These are phyloP conservation scores for Drosophila novamexicana DNA, from an alignment of 1,140 invertebrate genomes.

Conservation along the genomic window DNA sequence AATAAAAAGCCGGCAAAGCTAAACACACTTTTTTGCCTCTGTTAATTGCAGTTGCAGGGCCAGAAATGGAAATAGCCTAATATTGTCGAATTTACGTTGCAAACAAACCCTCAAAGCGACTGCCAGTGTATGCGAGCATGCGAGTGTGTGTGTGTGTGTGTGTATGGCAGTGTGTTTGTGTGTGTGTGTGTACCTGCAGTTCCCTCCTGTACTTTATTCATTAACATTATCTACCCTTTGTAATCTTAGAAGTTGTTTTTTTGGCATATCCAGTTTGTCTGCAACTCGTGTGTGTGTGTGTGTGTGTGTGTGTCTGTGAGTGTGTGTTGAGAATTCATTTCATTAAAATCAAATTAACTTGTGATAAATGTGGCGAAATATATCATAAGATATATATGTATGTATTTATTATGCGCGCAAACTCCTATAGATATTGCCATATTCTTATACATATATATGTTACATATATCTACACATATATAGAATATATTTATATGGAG, in stretches of 20 bases:
- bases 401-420: not conserved
- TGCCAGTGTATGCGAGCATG: not conserved
- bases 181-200: slow-evolving; percentile 2
- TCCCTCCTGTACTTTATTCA: slow-evolving; percentile 53
- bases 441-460: not conserved
- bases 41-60: slow-evolving; percentile 70
- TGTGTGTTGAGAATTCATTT: slow-evolving; percentile 70
- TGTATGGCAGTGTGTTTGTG: not conserved
- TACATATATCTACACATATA: not conserved
- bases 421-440: slow-evolving; percentile 8
- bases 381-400: slow-evolving; percentile 63
- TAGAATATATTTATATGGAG: slow-evolving; percentile 18
- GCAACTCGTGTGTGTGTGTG: not conserved
- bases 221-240: slow-evolving; percentile 82
- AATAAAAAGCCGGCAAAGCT: slow-evolving; percentile 23
- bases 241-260: slow-evolving; percentile 57
- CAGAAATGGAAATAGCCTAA: slow-evolving; percentile 65
- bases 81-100: slow-evolving; percentile 76
- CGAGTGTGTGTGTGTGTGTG: not conserved
- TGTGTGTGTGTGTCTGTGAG: slow-evolving; percentile 35
- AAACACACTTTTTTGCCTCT: slow-evolving; percentile 61
- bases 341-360: slow-evolving; percentile 83
- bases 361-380: slow-evolving; percentile 81
- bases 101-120: slow-evolving; percentile 32
- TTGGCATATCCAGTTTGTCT: slow-evolving; percentile 63